Evolutionary conservation across 2,113 vertebrate species (phyloP).

Genomic region (Dryoscopus gambensis): DNA sequence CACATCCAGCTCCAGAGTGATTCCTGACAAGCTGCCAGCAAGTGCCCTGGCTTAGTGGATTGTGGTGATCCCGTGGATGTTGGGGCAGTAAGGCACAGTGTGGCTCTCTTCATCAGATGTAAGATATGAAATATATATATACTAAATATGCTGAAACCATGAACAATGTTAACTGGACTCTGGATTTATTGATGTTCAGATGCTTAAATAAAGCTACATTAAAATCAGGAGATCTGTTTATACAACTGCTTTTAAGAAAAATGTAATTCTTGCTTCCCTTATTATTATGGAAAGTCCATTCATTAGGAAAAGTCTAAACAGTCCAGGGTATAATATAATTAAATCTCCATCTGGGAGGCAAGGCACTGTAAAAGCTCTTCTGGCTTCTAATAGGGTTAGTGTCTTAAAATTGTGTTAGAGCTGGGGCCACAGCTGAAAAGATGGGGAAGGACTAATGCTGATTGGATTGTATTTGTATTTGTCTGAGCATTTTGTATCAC

Average conservation of each 20-base stretch:
- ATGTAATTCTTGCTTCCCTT: conserved; percentile 1
- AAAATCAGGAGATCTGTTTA: conserved; percentile 40
- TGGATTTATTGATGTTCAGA: conserved; percentile 62
- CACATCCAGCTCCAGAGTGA: neutral
- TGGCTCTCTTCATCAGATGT: conserved; percentile 61
- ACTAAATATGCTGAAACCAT: conserved; percentile 52
- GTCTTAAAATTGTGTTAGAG: neutral
- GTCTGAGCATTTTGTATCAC: neutral
- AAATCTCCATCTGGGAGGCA: conserved; percentile 3
- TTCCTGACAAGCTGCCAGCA: neutral
- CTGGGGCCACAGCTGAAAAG: neutral
- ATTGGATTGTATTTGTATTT: neutral
- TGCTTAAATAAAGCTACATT: conserved; percentile 75
- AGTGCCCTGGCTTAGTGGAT: neutral
- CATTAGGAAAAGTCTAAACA: neutral
- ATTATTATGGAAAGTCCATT: neutral
- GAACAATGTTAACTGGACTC: conserved; percentile 67
- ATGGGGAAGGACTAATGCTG: neutral
- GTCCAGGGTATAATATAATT: neutral
- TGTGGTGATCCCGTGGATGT: neutral
- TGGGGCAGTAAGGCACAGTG: conserved; percentile 57
- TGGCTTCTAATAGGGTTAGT: neutral
- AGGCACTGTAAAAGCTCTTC: neutral
- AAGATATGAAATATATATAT: conserved; percentile 64
- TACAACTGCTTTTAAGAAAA: conserved; percentile 49